Evolutionary conservation across 2,797 vertebrate genomes (phyloP).

Genomic region (Sardinella longiceps): DNA sequence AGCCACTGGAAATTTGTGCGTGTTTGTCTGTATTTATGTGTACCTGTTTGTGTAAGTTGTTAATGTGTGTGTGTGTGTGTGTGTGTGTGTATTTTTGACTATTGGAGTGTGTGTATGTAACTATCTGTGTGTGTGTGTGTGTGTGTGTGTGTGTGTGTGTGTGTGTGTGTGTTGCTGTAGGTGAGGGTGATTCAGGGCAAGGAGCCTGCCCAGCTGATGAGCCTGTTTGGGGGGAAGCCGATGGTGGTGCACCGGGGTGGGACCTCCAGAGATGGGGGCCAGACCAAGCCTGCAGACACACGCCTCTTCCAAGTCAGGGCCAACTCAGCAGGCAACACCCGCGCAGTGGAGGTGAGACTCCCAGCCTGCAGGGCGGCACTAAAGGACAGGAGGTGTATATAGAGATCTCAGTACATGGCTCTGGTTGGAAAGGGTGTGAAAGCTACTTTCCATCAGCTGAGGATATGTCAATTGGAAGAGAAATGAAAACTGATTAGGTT

Average conservation of each 20-base stretch:
- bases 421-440: too few species aligned
- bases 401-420: too few species aligned
- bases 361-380: neutral
- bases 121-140: neutral
- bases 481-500: too few species aligned
- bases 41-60: neutral
- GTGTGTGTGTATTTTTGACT: too few species aligned
- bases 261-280: slow-evolving; percentile 65
- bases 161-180: slow-evolving; percentile 47
- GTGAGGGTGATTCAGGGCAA: slow-evolving; percentile 71
- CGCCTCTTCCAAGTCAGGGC: slow-evolving; percentile 70
- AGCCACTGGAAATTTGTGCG: too few species aligned
- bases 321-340: slow-evolving; percentile 58
- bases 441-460: too few species aligned
- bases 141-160: slow-evolving; percentile 6
- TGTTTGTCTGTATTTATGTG: neutral
- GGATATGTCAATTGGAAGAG: too few species aligned
- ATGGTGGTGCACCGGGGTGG: slow-evolving; percentile 72
- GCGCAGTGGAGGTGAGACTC: slow-evolving; percentile 67
- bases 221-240: slow-evolving; percentile 63
- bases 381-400: neutral
- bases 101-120: too few species aligned
- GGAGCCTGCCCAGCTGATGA: slow-evolving; percentile 72
- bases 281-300: slow-evolving; percentile 50
- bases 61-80: neutral